A percentile compares a stretch with the other conserved stretches of the same genome.
phyloP scores from a whole-genome alignment of 2,113 vertebrate genomes.

The Rostratula benghalensis region DNA sequence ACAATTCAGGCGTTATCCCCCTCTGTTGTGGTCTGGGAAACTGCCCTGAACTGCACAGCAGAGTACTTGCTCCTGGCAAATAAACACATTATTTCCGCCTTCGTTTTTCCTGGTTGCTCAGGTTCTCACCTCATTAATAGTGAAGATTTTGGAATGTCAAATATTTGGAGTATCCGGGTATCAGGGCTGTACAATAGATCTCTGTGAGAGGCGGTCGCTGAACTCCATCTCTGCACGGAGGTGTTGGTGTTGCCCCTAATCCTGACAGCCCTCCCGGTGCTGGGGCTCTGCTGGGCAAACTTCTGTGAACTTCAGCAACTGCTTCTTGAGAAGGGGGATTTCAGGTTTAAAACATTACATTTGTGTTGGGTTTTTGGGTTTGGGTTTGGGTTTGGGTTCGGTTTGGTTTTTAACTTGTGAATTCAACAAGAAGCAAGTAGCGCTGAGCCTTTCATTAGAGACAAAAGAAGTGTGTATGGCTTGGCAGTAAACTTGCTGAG shows the following conservation, averaged over 20 bases:
- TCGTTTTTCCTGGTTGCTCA: background rate
- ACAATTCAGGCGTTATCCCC: background rate
- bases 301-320: background rate
- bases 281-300: background rate
- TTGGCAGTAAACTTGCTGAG: slow-evolving; percentile 46
- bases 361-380: background rate
- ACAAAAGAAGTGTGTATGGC: slow-evolving; percentile 21
- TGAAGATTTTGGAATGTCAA: background rate
- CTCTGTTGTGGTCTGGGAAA: fast-evolving
- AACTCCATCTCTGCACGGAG: background rate
- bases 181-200: background rate
- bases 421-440: background rate
- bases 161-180: background rate
- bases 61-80: background rate
- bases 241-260: background rate
- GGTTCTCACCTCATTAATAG: slow-evolving; percentile 35
- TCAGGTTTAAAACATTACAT: background rate
- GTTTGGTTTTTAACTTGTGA: background rate
- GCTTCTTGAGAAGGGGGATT: background rate
- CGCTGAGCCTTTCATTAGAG: slow-evolving; percentile 10
- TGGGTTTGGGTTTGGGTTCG: too few species aligned
- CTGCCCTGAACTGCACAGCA: background rate
- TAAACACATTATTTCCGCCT: background rate
- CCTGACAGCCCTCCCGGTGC: background rate
- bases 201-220: background rate